Evolutionary conservation across 2,797 vertebrate species (phyloP), one percentile per base, ranked within the genome.

Genomic region (Corythornis leucogaster): DNA sequence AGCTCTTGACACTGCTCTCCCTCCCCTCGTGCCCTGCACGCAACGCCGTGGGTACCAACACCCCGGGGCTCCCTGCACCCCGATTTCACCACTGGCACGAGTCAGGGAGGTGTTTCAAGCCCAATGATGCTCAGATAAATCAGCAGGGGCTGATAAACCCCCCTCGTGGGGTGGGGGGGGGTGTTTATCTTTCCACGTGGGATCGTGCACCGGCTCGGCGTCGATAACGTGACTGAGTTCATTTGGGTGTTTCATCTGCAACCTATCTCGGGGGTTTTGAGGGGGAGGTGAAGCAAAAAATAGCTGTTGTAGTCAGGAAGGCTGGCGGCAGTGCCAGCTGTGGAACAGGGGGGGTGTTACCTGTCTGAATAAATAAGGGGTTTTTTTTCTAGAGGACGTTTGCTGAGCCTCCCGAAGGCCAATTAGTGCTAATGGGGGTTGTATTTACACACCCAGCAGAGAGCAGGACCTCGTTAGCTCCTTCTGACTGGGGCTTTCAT

Each of bases 211-310:
- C 81, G 80, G 82, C 81, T 46, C 25, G 85, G 83, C 87, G 92
- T 59, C 58, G 92, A 80, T 82, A 90, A 94, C 10, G 68, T 54
- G 76, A 66, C 86, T 64, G 93, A 85, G 85, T 92, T 85, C 73
- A 66, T 93, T 46, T 79, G 71, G 93, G 93, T 83, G 64, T 67
- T 55, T 67, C 6, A 13, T 48, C 33, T 78, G 90, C 83, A 54
- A 20, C 1, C 5, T 48, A 63, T 53, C 87, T 84, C 6, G 21
- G 75, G 94, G 86, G 45, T 92, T 94, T 79, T 45, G 73, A 16
- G 84, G 82, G 59, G 40, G 64, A 87, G 57, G 50, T 33, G 46
- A 40, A 95, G 81, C 31, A 75, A 78, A 92, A 92, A 50, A 15
- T 19, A 94, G 81, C 74, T 81, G 21, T 48, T 33, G n/a, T 45